Percentiles rank a stretch among this genome's conserved stretches.
phyloP scores from a whole-genome alignment of 2,797 vertebrate genomes.

The Acestrorhynchus altus region DNA sequence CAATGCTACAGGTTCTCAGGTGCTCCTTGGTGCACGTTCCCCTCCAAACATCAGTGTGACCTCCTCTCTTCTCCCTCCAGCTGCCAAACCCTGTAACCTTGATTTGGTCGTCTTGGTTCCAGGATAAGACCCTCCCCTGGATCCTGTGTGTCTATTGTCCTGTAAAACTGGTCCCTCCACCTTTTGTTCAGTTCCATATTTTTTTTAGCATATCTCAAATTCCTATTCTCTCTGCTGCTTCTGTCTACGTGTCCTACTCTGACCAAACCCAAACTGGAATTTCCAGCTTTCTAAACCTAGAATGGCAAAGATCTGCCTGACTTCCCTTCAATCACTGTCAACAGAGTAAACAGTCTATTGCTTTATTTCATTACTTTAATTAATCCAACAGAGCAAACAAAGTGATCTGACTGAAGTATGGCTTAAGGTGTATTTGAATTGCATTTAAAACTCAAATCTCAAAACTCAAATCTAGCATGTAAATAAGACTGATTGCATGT shows the following conservation, averaged over 20 bases:
- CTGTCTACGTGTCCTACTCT: constrained; percentile 10
- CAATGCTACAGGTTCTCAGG: background rate
- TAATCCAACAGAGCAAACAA: background rate
- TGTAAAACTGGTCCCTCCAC: constrained; percentile 70
- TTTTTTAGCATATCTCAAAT: constrained; percentile 57
- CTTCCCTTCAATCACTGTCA: background rate
- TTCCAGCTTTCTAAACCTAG: constrained; percentile 52
- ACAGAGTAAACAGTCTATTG: background rate
- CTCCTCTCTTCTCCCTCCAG: background rate
- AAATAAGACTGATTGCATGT: background rate
- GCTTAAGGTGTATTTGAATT: background rate
- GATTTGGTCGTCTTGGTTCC: constrained; percentile 9
- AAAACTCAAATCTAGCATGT: background rate
- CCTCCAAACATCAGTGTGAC: background rate
- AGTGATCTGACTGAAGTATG: background rate
- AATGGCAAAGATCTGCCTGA: background rate
- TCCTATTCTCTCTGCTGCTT: constrained; percentile 4
- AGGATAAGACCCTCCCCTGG: background rate
- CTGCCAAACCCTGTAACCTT: background rate
- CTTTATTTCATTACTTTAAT: background rate
- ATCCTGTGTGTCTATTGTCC: constrained; percentile 54
- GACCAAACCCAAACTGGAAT: constrained; percentile 59
- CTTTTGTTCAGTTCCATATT: constrained; percentile 56
- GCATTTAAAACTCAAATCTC: background rate
- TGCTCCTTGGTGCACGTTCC: background rate